These are phyloP conservation scores for Drosophila seguyi DNA, from an alignment of 1,140 invertebrate species.

Conservation along the genomic window DNA sequence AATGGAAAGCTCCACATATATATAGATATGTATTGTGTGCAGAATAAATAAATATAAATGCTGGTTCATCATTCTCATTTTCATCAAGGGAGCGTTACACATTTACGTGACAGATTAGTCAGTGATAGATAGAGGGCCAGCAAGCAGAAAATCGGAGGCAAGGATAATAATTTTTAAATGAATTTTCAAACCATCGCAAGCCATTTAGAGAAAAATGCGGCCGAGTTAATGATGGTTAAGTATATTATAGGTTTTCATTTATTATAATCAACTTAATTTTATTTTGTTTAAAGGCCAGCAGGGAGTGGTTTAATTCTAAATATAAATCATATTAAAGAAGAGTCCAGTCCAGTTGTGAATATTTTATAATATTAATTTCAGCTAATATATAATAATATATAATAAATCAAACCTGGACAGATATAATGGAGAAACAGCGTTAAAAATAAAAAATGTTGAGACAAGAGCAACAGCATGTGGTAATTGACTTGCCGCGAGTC, in stretches of 20 bases:
- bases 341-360: no score
- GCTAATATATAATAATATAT: no score
- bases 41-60: conserved; percentile 78
- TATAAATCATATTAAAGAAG: not conserved
- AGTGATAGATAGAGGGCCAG: conserved; percentile 20
- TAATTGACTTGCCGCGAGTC: conserved; percentile 59
- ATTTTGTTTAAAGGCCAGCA: not conserved
- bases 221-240: not conserved
- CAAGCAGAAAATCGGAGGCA: conserved; percentile 9
- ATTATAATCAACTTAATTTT: not conserved
- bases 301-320: not conserved
- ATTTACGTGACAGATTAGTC: conserved; percentile 80
- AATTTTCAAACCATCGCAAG: conserved; percentile 31
- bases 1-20: conserved; percentile 57
- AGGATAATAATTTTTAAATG: conserved; percentile 64
- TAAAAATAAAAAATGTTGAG: not conserved
- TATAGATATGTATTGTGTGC: conserved; percentile 59
- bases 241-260: not conserved
- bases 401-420: no score
- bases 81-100: conserved; percentile 71
- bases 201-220: not conserved
- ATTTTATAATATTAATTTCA: not conserved
- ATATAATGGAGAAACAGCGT: not conserved
- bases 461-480: conserved; percentile 70
- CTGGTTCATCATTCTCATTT: conserved; percentile 70